phyloP scores from a whole-genome alignment of 2,888 invertebrate genomes.

The Schizotus pectinicornis region DNA sequence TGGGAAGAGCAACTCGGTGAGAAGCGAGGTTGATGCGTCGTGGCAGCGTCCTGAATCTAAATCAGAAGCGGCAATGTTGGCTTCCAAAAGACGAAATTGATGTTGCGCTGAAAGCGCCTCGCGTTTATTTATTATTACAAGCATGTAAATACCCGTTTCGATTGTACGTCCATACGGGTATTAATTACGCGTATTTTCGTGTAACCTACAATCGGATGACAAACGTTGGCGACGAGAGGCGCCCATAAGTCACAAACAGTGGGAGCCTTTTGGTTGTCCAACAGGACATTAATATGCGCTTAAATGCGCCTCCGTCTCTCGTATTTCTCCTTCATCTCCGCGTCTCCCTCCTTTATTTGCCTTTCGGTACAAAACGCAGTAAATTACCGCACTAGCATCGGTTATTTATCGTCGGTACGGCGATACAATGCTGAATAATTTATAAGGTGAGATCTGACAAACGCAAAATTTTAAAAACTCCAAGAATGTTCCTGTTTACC shows the following conservation, averaged over 20 bases:
- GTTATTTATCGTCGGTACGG: constrained; percentile 54
- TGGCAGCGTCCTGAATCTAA: too few relatives aligned
- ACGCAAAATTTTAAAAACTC: constrained; percentile 56
- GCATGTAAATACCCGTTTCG: too few relatives aligned
- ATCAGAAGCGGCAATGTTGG: too few relatives aligned
- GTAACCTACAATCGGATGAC: background rate
- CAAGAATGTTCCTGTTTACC: constrained; percentile 55
- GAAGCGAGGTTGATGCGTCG: too few relatives aligned
- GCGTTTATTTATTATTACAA: too few relatives aligned
- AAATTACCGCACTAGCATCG: constrained; percentile 47
- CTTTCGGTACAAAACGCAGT: constrained; percentile 45
- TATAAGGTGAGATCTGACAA: constrained; percentile 59
- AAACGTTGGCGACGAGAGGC: constrained; percentile 13
- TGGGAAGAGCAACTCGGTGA: too few relatives aligned
- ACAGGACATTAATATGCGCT: constrained; percentile 50
- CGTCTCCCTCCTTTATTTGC: constrained; percentile 38
- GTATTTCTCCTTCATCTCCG: constrained; percentile 22
- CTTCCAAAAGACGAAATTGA: too few relatives aligned
- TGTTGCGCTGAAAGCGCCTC: too few relatives aligned
- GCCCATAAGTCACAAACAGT: constrained; percentile 52
- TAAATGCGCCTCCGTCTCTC: constrained; percentile 38
- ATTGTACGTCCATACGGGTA: too few relatives aligned
- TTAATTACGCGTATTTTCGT: too few relatives aligned
- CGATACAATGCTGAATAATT: constrained; percentile 57
- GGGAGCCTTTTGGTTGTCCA: constrained; percentile 51